Conservation (phyloP, 2,113 vertebrate genomes). For the Nyctereutes procyonoides region DNA sequence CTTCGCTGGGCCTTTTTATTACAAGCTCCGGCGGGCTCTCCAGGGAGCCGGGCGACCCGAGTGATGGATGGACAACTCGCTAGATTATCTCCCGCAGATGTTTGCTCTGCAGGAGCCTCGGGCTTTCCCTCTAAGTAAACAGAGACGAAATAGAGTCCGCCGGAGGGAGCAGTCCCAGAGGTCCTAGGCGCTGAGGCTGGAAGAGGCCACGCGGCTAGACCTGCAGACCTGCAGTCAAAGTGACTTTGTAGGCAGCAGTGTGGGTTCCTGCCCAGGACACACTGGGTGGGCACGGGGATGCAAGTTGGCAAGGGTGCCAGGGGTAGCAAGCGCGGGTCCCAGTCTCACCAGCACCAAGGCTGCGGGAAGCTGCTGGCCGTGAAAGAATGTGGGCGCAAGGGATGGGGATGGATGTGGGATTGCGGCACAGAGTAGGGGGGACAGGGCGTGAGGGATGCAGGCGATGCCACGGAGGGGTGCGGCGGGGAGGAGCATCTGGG, state of each 20-base stretch:
- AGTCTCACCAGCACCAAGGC: neutral
- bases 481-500: fast-evolving
- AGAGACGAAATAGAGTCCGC: slow-evolving; percentile 88
- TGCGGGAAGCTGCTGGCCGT: fast-evolving
- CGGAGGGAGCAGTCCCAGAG: slow-evolving; percentile 82
- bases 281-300: neutral
- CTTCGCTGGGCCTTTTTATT: slow-evolving; percentile 92
- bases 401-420: fast-evolving
- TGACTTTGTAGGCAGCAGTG: slow-evolving; percentile 65
- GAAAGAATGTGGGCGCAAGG: neutral
- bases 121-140: slow-evolving; percentile 92
- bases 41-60: slow-evolving; percentile 87
- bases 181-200: slow-evolving; percentile 76
- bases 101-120: slow-evolving; percentile 90
- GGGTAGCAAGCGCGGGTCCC: neutral
- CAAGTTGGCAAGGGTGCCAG: neutral
- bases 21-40: slow-evolving; percentile 89
- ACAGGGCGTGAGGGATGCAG: neutral
- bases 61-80: slow-evolving; percentile 92
- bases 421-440: too few species aligned
- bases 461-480: fast-evolving
- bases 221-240: slow-evolving; percentile 40
- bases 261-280: neutral
- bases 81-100: slow-evolving; percentile 93
- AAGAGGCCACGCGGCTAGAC: slow-evolving; percentile 42